Evolutionary conservation across 92 coral and sea anemone species (phyloP).

Genomic region (Umimayanthus kanabou): DNA sequence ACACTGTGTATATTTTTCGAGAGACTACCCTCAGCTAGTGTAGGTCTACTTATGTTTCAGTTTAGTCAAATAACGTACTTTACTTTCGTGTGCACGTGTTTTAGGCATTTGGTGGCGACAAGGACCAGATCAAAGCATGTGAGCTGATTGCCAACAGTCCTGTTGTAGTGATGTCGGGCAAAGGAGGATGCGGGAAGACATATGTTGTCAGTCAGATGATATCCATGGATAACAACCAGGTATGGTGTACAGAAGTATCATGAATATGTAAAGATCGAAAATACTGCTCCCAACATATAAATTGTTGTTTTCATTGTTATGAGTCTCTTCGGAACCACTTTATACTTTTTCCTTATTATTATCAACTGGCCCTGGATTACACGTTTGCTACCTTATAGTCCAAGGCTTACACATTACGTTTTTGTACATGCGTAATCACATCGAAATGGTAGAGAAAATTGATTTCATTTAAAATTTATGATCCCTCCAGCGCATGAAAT

Average conservation of each 20-base stretch:
- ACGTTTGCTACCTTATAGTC: not conserved
- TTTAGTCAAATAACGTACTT: not conserved
- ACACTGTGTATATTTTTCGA: no score
- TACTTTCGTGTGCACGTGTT: not conserved
- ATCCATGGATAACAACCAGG: slow-evolving; percentile 19
- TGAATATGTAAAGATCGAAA: not conserved
- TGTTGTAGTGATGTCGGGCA: slow-evolving; percentile 60
- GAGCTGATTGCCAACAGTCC: slow-evolving; percentile 39
- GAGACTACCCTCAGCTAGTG: no score
- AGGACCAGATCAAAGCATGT: slow-evolving; percentile 55
- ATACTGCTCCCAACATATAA: not conserved
- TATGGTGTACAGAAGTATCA: not conserved
- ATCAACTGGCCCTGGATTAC: not conserved
- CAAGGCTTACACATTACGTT: no score
- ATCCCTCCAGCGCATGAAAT: no score
- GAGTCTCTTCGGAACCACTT: no score
- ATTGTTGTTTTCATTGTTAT: not conserved
- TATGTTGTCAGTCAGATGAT: slow-evolving; percentile 51
- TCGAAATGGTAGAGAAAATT: no score
- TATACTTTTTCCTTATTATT: no score
- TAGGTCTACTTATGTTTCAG: not conserved
- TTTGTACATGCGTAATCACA: no score
- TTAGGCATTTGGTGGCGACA: slow-evolving; percentile 50
- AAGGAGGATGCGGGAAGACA: slow-evolving; percentile 67
- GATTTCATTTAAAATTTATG: no score